Percentiles rank a stretch among this genome's conserved stretches.
Evolutionary conservation across 2,797 vertebrate genomes (phyloP).

Genomic region (Podarcis lilfordi): DNA sequence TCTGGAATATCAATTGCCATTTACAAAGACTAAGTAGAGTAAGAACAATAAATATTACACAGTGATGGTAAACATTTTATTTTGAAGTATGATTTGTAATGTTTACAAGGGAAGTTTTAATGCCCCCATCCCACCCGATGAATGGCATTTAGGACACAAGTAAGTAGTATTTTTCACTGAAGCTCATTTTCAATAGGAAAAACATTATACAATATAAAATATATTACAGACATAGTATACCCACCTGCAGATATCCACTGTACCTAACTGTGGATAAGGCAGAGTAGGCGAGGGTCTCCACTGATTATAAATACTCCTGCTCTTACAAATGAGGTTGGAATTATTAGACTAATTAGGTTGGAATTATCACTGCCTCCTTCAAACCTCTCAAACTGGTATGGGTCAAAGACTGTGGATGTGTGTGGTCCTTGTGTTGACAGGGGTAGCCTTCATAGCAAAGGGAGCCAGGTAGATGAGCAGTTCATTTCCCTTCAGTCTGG

Average conservation of each 20-base stretch:
- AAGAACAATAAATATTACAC: constrained; percentile 23
- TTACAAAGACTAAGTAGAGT: constrained; percentile 28
- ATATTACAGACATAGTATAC: background rate
- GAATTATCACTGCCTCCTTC: background rate
- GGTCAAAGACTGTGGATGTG: background rate
- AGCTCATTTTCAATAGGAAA: constrained; percentile 38
- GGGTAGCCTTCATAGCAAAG: background rate
- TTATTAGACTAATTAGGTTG: background rate
- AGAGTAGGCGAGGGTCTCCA: background rate
- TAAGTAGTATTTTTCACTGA: background rate
- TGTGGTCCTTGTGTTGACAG: background rate
- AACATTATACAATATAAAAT: background rate
- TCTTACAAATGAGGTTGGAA: background rate
- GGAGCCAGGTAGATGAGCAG: background rate
- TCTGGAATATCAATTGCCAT: background rate
- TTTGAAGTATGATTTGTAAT: constrained; percentile 24
- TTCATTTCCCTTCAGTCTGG: no score
- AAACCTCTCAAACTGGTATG: background rate
- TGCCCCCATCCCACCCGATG: background rate
- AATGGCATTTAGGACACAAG: background rate
- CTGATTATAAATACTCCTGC: background rate
- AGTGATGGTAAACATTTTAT: background rate
- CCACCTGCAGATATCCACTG: background rate
- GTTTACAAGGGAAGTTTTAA: constrained; percentile 4
- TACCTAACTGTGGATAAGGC: background rate